Percentiles rank a stretch among this genome's conserved stretches.
These are phyloP conservation scores for Drosophila leontia DNA, from an alignment of 1,140 invertebrate genomes.

Conservation along the genomic window DNA sequence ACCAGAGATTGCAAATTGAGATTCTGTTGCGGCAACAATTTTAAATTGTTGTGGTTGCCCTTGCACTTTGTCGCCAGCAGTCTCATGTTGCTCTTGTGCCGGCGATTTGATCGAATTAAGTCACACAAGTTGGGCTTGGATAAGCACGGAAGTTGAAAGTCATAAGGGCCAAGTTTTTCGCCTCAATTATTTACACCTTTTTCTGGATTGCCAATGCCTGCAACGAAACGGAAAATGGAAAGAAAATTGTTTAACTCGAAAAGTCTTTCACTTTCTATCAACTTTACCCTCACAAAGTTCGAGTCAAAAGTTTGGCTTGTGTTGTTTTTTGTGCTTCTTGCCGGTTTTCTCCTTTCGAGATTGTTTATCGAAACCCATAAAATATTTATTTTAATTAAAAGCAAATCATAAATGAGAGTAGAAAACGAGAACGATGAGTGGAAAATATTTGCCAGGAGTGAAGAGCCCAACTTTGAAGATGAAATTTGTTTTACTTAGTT, in stretches of 20 bases:
- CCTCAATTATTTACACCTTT: constrained; percentile 53
- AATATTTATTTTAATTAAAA: constrained; percentile 71
- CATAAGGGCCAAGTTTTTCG: constrained; percentile 41
- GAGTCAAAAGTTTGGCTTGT: constrained; percentile 38
- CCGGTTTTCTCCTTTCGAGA: constrained; percentile 1
- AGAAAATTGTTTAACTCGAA: constrained; percentile 40
- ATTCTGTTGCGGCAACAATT: constrained; percentile 28
- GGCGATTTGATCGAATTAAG: constrained; percentile 13
- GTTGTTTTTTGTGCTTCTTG: constrained; percentile 3
- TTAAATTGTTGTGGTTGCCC: constrained; percentile 14
- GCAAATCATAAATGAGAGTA: constrained; percentile 57
- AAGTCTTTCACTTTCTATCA: constrained; percentile 49
- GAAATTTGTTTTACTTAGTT: constrained; percentile 10
- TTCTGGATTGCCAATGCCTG: constrained; percentile 45
- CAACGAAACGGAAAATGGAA: constrained; percentile 34
- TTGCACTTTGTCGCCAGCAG: constrained; percentile 8
- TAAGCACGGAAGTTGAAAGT: constrained; percentile 10
- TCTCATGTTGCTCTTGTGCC: constrained; percentile 28
- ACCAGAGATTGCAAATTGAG: constrained; percentile 30
- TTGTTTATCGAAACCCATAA: constrained; percentile 57
- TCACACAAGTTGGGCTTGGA: constrained; percentile 10
- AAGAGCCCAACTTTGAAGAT: background rate
- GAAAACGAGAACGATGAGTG: background rate
- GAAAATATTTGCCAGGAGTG: constrained; percentile 19
- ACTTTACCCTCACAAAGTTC: constrained; percentile 41